Conservation (phyloP, 1,140 invertebrate species). For the Drosophila virilis region DNA sequence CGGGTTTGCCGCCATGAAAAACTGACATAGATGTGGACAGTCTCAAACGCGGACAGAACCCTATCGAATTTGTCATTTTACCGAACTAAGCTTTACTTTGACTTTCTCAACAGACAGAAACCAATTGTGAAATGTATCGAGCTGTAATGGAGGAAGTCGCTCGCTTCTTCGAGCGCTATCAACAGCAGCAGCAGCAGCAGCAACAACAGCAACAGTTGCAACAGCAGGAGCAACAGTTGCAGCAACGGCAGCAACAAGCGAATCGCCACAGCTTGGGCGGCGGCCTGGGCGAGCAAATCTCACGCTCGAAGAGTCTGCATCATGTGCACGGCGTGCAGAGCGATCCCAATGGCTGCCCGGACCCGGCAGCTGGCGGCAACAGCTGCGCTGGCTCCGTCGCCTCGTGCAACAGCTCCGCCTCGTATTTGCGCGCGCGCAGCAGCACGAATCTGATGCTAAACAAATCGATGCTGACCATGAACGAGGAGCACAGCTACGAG, state of each 20-base stretch:
- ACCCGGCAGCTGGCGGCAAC: slow-evolving; percentile 17
- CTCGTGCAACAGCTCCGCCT: slow-evolving; percentile 27
- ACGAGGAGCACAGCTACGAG: slow-evolving; percentile 74
- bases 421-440: slow-evolving; percentile 83
- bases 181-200: slow-evolving; percentile 55
- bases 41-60: not conserved
- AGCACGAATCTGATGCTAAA: slow-evolving; percentile 78
- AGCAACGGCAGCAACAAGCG: slow-evolving; percentile 42
- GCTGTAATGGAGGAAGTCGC: slow-evolving; percentile 91
- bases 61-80: not conserved
- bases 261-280: slow-evolving; percentile 38
- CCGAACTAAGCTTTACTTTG: not conserved
- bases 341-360: slow-evolving; percentile 74
- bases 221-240: not conserved
- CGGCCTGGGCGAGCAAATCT: slow-evolving; percentile 61
- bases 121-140: slow-evolving; percentile 91
- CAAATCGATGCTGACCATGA: slow-evolving; percentile 69
- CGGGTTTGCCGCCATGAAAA: no score
- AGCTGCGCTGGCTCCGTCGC: not conserved
- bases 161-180: slow-evolving; percentile 89
- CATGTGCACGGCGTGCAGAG: slow-evolving; percentile 83
- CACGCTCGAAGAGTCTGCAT: slow-evolving; percentile 85
- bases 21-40: no score
- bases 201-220: slow-evolving; percentile 46
- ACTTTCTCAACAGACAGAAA: slow-evolving; percentile 87